phyloP scores from a whole-genome alignment of 2,113 vertebrate species.

The Salvelinus alpinus region DNA sequence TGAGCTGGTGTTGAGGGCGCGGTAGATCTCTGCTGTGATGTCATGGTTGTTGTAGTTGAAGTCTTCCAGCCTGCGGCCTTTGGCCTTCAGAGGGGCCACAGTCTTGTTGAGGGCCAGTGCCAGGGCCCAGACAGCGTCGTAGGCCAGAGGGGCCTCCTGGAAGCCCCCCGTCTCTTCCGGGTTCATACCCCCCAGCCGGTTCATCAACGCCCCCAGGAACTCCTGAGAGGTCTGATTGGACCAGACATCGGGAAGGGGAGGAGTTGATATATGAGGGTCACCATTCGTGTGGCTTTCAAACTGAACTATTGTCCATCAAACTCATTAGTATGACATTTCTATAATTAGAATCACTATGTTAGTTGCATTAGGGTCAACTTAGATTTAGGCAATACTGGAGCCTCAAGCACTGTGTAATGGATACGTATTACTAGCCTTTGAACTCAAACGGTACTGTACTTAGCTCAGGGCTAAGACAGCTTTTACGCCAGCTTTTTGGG shows the following conservation, averaged over 20 bases:
- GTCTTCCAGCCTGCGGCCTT: conserved; percentile 85
- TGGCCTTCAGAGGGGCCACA: conserved; percentile 82
- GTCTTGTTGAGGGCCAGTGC: conserved; percentile 95
- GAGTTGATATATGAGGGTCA: too few species aligned
- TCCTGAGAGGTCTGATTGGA: conserved; percentile 88
- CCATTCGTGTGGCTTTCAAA: too few species aligned
- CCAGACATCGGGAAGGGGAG: neutral
- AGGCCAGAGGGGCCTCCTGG: conserved; percentile 92
- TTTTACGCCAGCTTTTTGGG: too few species aligned
- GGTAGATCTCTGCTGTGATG: conserved; percentile 92
- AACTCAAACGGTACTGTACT: conserved; percentile 31
- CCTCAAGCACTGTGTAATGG: neutral
- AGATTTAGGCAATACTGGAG: neutral
- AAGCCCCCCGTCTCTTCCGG: conserved; percentile 92
- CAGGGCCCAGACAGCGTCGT: conserved; percentile 93
- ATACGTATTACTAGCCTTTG: too few species aligned
- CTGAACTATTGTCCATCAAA: too few species aligned
- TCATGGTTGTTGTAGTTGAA: conserved; percentile 97
- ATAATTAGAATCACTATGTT: too few species aligned
- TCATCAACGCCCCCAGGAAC: conserved; percentile 88
- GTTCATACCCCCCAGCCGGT: conserved; percentile 84
- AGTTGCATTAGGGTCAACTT: conserved; percentile 4
- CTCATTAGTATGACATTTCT: too few species aligned
- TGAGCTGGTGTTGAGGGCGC: conserved; percentile 93
- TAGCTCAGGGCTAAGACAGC: too few species aligned